Conservation (phyloP, 64 coral and sea anemone genomes). For the Montipora foliosa region DNA sequence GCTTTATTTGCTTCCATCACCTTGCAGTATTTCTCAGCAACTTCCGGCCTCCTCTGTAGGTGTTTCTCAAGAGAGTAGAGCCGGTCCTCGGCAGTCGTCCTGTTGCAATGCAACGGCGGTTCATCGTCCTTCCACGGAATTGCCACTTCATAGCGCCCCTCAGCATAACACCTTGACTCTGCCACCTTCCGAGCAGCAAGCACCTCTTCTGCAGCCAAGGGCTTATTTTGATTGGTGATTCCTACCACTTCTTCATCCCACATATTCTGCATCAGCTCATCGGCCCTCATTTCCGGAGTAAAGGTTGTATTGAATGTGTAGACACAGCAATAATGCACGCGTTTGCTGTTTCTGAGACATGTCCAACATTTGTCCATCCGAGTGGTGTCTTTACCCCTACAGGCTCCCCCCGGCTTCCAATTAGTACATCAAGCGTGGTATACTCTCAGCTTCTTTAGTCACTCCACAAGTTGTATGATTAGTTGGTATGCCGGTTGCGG, state of each 20-base stretch:
- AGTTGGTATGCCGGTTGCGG: not conserved
- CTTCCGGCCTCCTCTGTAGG: not conserved
- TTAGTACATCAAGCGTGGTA: conserved; percentile 30
- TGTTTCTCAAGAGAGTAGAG: conserved; percentile 49
- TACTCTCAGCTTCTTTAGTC: not conserved
- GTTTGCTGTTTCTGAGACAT: not conserved
- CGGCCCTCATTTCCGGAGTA: not conserved
- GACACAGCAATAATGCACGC: not conserved
- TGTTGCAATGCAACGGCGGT: conserved; percentile 66
- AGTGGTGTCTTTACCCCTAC: conserved; percentile 51
- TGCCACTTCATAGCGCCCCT: conserved; percentile 64
- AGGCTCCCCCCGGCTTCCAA: conserved; percentile 53
- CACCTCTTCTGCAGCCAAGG: conserved; percentile 21
- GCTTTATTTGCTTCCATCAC: conserved; percentile 45
- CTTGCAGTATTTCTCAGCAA: conserved; percentile 51
- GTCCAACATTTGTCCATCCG: conserved; percentile 46
- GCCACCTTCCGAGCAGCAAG: conserved; percentile 22
- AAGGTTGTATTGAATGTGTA: not conserved
- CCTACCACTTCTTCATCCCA: conserved; percentile 75
- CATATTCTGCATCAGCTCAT: conserved; percentile 66
- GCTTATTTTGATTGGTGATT: not conserved
- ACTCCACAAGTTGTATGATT: not conserved
- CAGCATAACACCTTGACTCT: conserved; percentile 37
- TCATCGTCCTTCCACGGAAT: conserved; percentile 57
- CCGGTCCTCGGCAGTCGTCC: conserved; percentile 27